Evolutionary conservation across 1,140 invertebrate species (phyloP).

Genomic region (Lethocerus indicus): DNA sequence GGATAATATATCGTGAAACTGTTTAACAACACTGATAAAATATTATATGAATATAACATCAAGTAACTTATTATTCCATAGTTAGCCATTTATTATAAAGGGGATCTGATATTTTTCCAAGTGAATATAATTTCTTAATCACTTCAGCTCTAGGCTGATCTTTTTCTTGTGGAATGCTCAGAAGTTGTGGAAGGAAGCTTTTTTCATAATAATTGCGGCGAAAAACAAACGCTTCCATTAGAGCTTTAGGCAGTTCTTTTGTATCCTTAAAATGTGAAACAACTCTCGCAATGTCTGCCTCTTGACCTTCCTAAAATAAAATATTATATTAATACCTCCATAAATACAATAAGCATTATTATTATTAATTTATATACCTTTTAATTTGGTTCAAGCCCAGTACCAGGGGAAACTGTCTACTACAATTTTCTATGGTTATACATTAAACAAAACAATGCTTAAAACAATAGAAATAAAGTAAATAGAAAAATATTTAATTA

Average conservation of each 20-base stretch:
- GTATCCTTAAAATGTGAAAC: conserved; percentile 10
- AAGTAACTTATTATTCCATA: too few relatives aligned
- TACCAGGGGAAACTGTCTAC: background rate
- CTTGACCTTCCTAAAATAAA: conserved; percentile 14
- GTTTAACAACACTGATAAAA: too few relatives aligned
- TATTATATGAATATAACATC: too few relatives aligned
- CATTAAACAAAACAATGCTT: background rate
- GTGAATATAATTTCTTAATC: conserved; percentile 12
- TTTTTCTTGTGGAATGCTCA: background rate
- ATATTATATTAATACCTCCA: background rate
- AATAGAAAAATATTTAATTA: background rate
- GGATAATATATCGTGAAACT: too few relatives aligned
- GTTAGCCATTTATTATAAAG: conserved; percentile 12
- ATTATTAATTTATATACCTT: background rate
- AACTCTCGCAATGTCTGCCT: conserved; percentile 12
- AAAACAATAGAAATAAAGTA: background rate
- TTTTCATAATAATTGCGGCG: conserved; percentile 16
- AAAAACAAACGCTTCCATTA: conserved; percentile 17
- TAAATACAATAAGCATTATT: background rate
- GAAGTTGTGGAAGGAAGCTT: conserved; percentile 13
- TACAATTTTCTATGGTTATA: background rate
- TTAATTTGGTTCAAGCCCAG: background rate
- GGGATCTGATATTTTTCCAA: conserved; percentile 13
- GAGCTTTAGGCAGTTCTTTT: conserved; percentile 11
- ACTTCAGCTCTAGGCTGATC: conserved; percentile 9